A percentile compares a stretch with the other conserved stretches of the same genome.
Conservation (phyloP, 2,797 vertebrate species). For the Arrhamphus sclerolepis region DNA sequence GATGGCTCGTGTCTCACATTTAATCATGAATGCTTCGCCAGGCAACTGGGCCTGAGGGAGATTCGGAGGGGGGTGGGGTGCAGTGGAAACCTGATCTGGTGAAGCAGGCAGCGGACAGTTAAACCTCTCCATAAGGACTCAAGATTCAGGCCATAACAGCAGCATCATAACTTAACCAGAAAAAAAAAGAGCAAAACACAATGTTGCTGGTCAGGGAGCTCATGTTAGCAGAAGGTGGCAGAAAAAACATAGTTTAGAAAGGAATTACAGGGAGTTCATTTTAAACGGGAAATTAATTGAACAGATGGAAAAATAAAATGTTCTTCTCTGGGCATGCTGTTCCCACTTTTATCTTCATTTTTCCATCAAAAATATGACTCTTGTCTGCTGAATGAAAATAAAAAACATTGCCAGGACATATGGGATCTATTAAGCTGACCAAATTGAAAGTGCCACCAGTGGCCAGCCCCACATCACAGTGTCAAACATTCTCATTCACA, state of each 20-base stretch:
- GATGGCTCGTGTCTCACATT: conserved; percentile 80
- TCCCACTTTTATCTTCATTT: conserved; percentile 10
- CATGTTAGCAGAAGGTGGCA: conserved; percentile 19
- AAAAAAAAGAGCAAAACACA: not conserved
- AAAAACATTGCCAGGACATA: conserved; percentile 62
- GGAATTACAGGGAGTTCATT: conserved; percentile 13
- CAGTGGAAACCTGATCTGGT: conserved; percentile 66
- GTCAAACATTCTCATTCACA: conserved; percentile 55
- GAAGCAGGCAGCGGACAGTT: conserved; percentile 58
- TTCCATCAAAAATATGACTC: conserved; percentile 44
- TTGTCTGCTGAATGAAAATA: conserved; percentile 56
- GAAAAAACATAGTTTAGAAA: conserved; percentile 15
- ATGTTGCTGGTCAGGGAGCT: conserved; percentile 28
- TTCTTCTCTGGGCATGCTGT: conserved; percentile 37
- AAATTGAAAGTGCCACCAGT: conserved; percentile 58
- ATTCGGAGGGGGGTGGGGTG: conserved; percentile 16
- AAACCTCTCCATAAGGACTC: conserved; percentile 57
- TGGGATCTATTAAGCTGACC: conserved; percentile 60
- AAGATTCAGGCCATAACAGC: conserved; percentile 11
- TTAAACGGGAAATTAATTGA: conserved; percentile 55
- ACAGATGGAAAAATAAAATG: conserved; percentile 58
- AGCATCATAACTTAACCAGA: not conserved
- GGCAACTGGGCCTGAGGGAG: conserved; percentile 71
- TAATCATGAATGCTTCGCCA: conserved; percentile 81
- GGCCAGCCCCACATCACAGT: conserved; percentile 57